Evolutionary conservation across 37 sponge, comb jelly and placozoan genomes (phyloP).

Genomic region (Eunapius fragilis): DNA sequence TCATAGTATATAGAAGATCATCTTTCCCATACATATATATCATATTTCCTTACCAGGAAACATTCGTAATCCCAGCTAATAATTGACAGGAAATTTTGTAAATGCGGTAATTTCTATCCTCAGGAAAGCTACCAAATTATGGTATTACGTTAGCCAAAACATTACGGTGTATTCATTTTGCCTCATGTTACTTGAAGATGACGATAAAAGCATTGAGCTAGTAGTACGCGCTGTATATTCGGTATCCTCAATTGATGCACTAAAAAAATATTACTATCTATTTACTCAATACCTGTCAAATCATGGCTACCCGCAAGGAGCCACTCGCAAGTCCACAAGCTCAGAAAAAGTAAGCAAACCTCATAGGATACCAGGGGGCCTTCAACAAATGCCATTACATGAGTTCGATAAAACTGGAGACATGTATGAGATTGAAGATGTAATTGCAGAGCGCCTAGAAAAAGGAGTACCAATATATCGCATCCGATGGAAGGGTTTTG

Average conservation of each 20-base stretch:
- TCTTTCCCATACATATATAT: too few species aligned
- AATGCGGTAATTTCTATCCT: too few species aligned
- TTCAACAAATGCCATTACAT: background rate
- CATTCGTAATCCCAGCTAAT: too few species aligned
- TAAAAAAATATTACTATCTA: background rate
- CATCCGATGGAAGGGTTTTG: background rate
- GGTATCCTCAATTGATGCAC: background rate
- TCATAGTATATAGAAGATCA: too few species aligned
- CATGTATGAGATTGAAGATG: background rate
- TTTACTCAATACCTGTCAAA: background rate
- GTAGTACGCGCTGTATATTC: too few species aligned
- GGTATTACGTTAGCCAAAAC: too few species aligned
- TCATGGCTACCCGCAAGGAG: background rate
- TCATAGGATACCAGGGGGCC: background rate
- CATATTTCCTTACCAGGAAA: too few species aligned
- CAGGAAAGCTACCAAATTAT: too few species aligned
- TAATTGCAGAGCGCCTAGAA: background rate
- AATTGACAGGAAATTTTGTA: too few species aligned
- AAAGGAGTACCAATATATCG: background rate
- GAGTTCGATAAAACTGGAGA: background rate
- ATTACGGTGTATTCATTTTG: too few species aligned
- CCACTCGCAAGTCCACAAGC: background rate
- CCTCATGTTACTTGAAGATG: too few species aligned
- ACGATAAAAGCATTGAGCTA: too few species aligned
- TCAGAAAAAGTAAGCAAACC: background rate